Base-by-base conservation (phyloP, 2,888 invertebrate species). In the Troides aeacus region DNA sequence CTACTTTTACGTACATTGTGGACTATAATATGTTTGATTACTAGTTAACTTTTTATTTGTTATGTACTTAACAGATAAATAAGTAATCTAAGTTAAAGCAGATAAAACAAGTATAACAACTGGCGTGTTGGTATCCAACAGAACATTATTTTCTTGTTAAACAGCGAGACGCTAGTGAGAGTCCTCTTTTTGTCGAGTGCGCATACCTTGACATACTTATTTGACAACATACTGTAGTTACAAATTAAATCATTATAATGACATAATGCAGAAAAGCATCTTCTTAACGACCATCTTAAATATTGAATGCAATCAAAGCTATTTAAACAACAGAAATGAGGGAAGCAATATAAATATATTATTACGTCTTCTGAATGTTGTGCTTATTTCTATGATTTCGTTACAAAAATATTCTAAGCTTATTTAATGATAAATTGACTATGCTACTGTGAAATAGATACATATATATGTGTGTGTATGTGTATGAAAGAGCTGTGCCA, bases 131-230 rank as follows among this genome's bases (percentile, higher is more conserved):
- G 6, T 56, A n/a, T 56, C 21, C 10, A 53, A n/a, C 36, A 53
- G 56, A n/a, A 36, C 57, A 64, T 64, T 64, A 64, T 36, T 64
- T 64, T 64, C 36, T 64, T 64, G 57, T 57, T 64, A 57, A 36
- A 56, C 36, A 64, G 23, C 57, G 57, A 23, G 21, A 64, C 30
- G 53, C 15, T 23, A 10, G 50, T 57, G 56, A 39, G 56, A 21
- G 8, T 57, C 56, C 30, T 21, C 64, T 64, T 64, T 64, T 36
- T 64, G 57, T 57, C 42, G 36, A 56, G n/a, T 21, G 56, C 24
- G 56, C 24, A 24, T 18, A 56, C 39, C 64, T 64, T 57, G 64
- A 64, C 64, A 57, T 57, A 57, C 36, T 39, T 64, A 21, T 39
- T 62, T 50, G n/a, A 63, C 30, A 53, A 18, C n/a, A 63, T n/a